Conservation (phyloP, 1,140 invertebrate genomes). For the Zaprionus lachaisei region DNA sequence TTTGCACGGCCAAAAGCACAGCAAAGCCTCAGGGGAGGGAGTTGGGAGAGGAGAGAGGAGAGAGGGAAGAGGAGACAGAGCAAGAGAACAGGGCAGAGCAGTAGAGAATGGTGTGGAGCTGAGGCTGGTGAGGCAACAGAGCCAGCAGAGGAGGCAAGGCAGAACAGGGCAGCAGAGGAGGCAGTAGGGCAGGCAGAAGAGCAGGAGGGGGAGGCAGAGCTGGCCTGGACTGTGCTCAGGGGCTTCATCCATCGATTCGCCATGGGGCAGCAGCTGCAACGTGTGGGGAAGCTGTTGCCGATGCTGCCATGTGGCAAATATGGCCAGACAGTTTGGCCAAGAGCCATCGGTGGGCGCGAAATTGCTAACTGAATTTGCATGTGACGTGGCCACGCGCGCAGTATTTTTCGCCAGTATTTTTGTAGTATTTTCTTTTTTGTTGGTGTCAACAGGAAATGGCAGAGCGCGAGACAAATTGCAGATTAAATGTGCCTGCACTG, state of each 20-base stretch:
- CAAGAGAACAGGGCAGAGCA: neutral
- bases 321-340: conserved; percentile 62
- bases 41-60: neutral
- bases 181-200: neutral
- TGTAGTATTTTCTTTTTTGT: neutral
- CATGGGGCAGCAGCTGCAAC: neutral
- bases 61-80: neutral
- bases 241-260: conserved; percentile 2
- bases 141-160: neutral
- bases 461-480: conserved; percentile 41
- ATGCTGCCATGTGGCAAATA: conserved; percentile 51
- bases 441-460: conserved; percentile 29
- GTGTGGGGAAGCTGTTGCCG: conserved; percentile 1
- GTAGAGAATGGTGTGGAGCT: neutral
- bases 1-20: conserved; percentile 48
- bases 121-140: too few relatives aligned
- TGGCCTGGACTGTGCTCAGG: neutral
- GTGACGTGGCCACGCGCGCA: conserved; percentile 8
- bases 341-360: conserved; percentile 52
- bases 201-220: neutral
- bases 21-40: conserved; percentile 22
- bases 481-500: conserved; percentile 40
- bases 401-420: conserved; percentile 12
- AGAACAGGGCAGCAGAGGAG: neutral
- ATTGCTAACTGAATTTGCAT: conserved; percentile 58